Base-by-base conservation (phyloP, 1,140 invertebrate genomes). In the Heterodera carotae region DNA sequence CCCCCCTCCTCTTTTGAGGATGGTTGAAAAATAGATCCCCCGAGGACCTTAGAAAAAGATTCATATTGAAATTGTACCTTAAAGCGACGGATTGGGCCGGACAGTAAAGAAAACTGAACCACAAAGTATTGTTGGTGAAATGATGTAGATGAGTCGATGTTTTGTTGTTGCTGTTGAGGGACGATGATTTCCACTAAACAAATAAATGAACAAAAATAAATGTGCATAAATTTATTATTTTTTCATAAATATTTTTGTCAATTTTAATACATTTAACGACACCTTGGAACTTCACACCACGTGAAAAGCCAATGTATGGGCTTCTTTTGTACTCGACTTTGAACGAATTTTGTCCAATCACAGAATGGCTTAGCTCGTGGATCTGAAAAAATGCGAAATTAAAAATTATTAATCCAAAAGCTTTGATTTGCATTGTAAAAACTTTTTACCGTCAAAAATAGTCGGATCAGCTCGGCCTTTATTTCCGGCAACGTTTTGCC, bases 391-490 rank as follows among this genome's bases (percentile, higher is more conserved):
- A 39, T 36, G n/a, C n/a, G n/a, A n/a, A n/a, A 43, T 34, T 64
- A 68, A 18, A 48, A 36, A 79, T 31, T 48, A 25, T 59, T 2
- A 22, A 31, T 25, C 22, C 29, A 76, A 4, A 1, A 43, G 12
- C 12, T 43, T 43, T 43, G 0, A 43, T 43, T 43, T 43, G n/a
- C n/a, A n/a, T n/a, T n/a, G n/a, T 31, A 76, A 43, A 79, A 10
- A 29, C 68, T 29, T 90, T 90, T 92, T 90, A 96, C 94, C 88
- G 96, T 98, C 81, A 99, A 91, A 90, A 99, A 98, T 80, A 96
- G 95, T 87, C 98, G 95, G 82, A 99, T 97, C 56, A 99, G 91
- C 90, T 99, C 96, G 56, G 96, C 96, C 90, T 99, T 99, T 68
- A 99, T 94, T 59, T 93, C 94, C 67, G 94, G 94, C 79, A 99